These are phyloP conservation scores for Rhinoptilus africanus DNA, from an alignment of 2,113 vertebrate species.

Conservation along the genomic window DNA sequence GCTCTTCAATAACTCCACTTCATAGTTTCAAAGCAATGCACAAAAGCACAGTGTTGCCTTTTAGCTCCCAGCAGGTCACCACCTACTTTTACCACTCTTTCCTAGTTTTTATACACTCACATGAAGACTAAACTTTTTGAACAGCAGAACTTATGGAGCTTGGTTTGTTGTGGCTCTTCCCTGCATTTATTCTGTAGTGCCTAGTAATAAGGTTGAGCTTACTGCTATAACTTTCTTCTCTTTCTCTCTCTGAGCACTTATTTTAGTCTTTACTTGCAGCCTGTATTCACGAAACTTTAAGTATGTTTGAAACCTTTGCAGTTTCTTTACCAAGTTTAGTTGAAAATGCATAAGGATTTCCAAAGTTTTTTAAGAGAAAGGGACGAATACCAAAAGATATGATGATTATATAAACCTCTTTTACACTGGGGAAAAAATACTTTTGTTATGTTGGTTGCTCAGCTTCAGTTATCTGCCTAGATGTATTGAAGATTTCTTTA, in stretches of 20 bases:
- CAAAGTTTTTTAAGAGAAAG: not conserved
- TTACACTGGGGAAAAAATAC: not conserved
- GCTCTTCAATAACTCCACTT: not conserved
- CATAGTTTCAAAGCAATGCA: not conserved
- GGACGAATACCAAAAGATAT: not conserved
- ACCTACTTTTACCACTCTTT: not conserved
- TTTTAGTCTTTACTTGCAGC: not conserved
- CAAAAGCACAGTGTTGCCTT: not conserved
- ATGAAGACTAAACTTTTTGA: not conserved
- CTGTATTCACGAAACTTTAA: not conserved
- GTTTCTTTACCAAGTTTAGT: not conserved
- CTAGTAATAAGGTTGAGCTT: not conserved
- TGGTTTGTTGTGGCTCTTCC: not conserved
- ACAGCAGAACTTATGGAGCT: not conserved
- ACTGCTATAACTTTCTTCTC: not conserved
- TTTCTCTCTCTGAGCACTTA: not conserved
- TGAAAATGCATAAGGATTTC: not conserved
- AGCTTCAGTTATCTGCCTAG: not conserved
- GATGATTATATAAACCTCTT: not conserved
- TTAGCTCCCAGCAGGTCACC: not conserved
- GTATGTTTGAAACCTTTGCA: not conserved
- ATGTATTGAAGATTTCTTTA: not conserved
- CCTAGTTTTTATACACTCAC: not conserved
- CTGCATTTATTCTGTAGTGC: not conserved
- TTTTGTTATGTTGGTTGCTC: not conserved